A percentile compares a stretch with the other conserved stretches of the same genome.
Evolutionary conservation across 2,888 invertebrate genomes (phyloP).

Genomic region (Lymantria dispar): DNA sequence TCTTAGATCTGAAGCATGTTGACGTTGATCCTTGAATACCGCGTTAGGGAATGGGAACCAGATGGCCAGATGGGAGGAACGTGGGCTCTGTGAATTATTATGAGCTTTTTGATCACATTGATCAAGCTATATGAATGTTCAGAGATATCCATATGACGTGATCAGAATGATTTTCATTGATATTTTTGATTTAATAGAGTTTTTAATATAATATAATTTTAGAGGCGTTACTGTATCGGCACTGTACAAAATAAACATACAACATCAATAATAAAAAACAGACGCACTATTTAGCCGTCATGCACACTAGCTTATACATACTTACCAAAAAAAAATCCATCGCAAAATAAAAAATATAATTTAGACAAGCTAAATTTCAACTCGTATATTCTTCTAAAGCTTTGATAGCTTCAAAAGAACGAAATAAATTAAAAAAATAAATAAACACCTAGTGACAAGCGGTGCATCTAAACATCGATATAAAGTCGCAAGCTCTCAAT

Average conservation of each 20-base stretch:
- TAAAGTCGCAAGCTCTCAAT: conserved; percentile 69
- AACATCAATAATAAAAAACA: conserved; percentile 38
- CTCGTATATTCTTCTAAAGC: conserved; percentile 23
- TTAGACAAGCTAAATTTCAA: conserved; percentile 27
- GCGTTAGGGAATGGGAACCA: conserved; percentile 84
- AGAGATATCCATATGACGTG: neutral
- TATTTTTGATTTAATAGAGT: neutral
- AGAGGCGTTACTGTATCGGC: conserved; percentile 28
- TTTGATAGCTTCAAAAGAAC: conserved; percentile 26
- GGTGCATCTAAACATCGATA: conserved; percentile 81
- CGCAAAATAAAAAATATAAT: conserved; percentile 43
- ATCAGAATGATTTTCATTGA: neutral
- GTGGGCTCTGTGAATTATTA: conserved; percentile 77
- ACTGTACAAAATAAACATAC: conserved; percentile 38
- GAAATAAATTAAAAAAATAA: conserved; percentile 25
- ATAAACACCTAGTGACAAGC: conserved; percentile 78
- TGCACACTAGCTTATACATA: conserved; percentile 65
- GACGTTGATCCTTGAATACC: conserved; percentile 78
- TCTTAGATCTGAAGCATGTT: conserved; percentile 74
- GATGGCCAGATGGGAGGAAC: conserved; percentile 80
- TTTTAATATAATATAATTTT: neutral
- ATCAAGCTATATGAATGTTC: conserved; percentile 2
- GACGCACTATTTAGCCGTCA: conserved; percentile 53
- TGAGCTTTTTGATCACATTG: conserved; percentile 12
- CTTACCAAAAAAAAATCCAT: conserved; percentile 39